Percentiles rank a stretch among this genome's conserved stretches.
These are phyloP conservation scores for Prinia subflava DNA, from an alignment of 2,113 vertebrate genomes.

Conservation along the genomic window DNA sequence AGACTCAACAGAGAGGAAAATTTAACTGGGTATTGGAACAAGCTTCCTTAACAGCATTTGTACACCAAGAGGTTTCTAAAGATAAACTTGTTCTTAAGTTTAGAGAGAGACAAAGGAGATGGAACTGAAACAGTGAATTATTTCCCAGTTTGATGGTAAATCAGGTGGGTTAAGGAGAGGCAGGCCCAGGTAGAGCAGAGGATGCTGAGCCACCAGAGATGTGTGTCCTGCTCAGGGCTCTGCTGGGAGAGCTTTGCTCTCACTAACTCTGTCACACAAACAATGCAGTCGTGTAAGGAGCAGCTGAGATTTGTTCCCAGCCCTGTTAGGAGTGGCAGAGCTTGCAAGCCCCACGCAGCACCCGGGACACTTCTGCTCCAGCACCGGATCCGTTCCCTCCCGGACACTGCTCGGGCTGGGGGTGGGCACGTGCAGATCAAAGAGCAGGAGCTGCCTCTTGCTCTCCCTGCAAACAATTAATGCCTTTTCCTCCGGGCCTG, in stretches of 20 bases:
- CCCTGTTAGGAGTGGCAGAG: not conserved
- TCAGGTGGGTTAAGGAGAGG: not conserved
- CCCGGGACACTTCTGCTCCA: not conserved
- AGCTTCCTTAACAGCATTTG: not conserved
- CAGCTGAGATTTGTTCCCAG: not conserved
- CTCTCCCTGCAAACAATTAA: slow-evolving; percentile 16
- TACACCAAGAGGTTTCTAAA: not conserved
- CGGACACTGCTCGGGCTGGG: not conserved
- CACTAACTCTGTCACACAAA: rapidly evolving
- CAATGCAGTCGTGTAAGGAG: not conserved
- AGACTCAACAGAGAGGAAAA: not conserved
- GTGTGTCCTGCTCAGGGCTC: not conserved
- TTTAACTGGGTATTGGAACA: not conserved
- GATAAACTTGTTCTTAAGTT: not conserved
- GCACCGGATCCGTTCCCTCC: rapidly evolving
- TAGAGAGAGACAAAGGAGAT: not conserved
- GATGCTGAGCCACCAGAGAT: not conserved
- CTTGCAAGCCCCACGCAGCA: not conserved
- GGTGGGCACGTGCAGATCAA: not conserved
- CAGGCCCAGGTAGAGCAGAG: not conserved
- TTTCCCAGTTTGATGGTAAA: not conserved
- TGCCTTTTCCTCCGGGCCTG: not conserved
- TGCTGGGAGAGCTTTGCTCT: not conserved
- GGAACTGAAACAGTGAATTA: not conserved
- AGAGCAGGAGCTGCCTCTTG: not conserved